phyloP scores from a whole-genome alignment of 2,797 vertebrate genomes.

The Manis crassicaudata region DNA sequence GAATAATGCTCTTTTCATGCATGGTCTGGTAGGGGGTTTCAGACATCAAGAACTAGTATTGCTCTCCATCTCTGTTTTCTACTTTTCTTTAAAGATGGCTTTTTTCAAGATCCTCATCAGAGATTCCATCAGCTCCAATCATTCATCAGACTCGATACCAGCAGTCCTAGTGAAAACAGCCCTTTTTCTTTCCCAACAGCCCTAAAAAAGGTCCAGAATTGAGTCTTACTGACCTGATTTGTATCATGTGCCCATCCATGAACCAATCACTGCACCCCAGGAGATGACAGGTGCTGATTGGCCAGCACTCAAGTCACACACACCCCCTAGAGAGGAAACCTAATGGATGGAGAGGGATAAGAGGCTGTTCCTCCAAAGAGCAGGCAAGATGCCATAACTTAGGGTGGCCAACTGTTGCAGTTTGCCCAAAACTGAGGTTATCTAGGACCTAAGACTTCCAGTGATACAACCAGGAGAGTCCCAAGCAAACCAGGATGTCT shows the following conservation, averaged over 20 bases:
- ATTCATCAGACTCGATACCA: not conserved
- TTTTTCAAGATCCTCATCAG: not conserved
- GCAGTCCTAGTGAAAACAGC: not conserved
- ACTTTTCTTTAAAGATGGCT: not conserved
- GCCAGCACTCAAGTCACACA: not conserved
- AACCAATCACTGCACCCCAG: not conserved
- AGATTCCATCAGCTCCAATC: not conserved
- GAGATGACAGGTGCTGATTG: not conserved
- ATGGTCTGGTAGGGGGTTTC: not conserved
- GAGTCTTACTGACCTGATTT: not conserved
- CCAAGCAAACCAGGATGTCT: not conserved
- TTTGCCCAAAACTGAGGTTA: conserved; percentile 1
- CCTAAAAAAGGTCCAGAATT: not conserved
- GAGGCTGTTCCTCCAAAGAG: not conserved
- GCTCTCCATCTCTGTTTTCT: not conserved
- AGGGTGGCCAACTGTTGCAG: not conserved
- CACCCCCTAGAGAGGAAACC: not conserved
- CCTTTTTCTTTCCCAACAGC: not conserved
- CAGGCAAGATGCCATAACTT: not conserved
- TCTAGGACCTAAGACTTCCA: not conserved
- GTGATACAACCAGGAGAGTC: not conserved
- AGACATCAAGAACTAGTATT: not conserved
- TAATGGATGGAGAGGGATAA: not conserved
- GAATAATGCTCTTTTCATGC: not conserved
- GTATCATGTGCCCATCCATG: not conserved